Evolutionary conservation across 2,888 invertebrate genomes (phyloP), one percentile per base, ranked within the genome.

Genomic region (Platypus cylindrus): DNA sequence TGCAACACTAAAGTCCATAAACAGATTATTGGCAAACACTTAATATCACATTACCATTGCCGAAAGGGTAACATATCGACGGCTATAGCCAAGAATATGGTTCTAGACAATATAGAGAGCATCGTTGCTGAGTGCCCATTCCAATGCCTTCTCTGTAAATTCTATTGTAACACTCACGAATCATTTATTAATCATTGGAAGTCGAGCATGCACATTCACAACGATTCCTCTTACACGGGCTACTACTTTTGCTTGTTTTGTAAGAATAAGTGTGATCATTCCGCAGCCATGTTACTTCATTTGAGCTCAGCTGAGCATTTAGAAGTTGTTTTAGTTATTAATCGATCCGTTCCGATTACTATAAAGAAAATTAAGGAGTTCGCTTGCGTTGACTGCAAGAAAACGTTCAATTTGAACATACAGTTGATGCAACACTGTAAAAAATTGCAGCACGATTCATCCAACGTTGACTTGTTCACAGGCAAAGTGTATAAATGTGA

Each of bases 31-130:
- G 85, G 86, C 23, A 85, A 86, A 54, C 86, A 86, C 63, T 66
- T 91, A 39, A 78, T 89, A 48, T 86, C 86, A 1, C 82, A 82
- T 55, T 85, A 79, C 56, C 89, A 90, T 59, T 82, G 79, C 49
- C 70, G 82, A 40, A 79, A 80, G 53, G 74, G 78, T 40, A 69
- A 68, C 38, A 71, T 74, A 32, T 63, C 66, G 27, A 63, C 68
- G 41, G 68, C 71, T 3, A 63, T 64, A 17, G 66, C 70, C 7
- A 69, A 70, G 40, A 65, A 69, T 32, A 68, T 83, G 51, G 73
- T 89, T 32, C 64, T 87, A 18, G 73, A 76, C 33, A 78, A 89
- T 56, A 85, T 87, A 53, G 70, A 71, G 43, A 74, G 76, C 38
- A 76, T 90, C 41, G 78, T 86, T 4, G 68, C 76, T 38, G 82